Evolutionary conservation across 2,888 invertebrate genomes (phyloP), one percentile per base, ranked within the genome.

Genomic region (Sesia bembeciformis): DNA sequence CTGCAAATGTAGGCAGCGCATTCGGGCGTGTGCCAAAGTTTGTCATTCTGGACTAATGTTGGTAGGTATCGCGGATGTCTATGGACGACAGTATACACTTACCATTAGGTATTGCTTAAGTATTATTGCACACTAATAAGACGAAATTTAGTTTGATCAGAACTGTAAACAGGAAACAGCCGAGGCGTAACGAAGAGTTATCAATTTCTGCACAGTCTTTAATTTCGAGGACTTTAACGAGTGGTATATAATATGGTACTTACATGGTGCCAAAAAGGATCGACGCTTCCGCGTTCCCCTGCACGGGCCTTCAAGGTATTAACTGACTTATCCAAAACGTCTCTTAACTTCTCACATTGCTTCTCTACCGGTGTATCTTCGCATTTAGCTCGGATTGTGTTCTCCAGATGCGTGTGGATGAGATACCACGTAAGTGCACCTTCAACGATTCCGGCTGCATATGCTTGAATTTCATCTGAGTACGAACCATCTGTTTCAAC

Each of bases 191-290:
- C 23, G 23, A 23, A 23, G 23, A 23, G 23, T 23, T 23, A 23
- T 23, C 23, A 23, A 23, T 23, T 23, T 23, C 23, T 23, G 23
- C 23, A 23, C 23, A 23, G 23, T 23, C 23, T 23, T 23, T 23
- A 23, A 23, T 23, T 23, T 23, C 23, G 23, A 23, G 2, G 23
- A 23, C 23, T n/a, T n/a, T 23, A 23, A 23, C 23, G 23, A 23
- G 23, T 23, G 23, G 23, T 23, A 23, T 2, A 23, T 23, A 23
- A 23, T 23, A 23, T 46, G 38, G 40, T 54, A 62, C 76, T 78
- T 75, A 93, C 92, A 87, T 97, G 96, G 79, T 96, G 95, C 97
- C 97, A 97, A 73, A 94, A 94, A 51, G 95, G 92, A 78, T 93
- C 92, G 4, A 72, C 70, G 6, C 67, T 66, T 5, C 84, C 62